Evolutionary conservation across 2,888 invertebrate genomes (phyloP).

Genomic region (Nomada ferruginata): DNA sequence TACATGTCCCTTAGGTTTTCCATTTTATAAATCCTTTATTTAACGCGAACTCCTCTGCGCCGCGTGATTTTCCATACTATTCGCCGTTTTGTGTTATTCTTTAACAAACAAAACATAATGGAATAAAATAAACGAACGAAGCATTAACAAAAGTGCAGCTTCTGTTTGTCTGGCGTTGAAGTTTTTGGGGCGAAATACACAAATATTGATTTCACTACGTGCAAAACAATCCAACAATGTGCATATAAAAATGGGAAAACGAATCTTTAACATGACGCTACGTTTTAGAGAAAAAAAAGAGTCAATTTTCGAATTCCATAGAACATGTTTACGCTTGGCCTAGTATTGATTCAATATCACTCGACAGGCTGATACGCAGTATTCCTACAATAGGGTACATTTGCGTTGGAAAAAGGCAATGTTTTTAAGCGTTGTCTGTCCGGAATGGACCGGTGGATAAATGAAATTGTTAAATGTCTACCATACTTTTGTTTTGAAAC

Average conservation of each 20-base stretch:
- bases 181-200: not conserved
- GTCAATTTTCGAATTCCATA: not conserved
- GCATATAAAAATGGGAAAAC: not conserved
- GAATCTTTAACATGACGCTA: not conserved
- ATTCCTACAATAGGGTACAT: not conserved
- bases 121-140: not conserved
- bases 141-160: not conserved
- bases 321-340: not conserved
- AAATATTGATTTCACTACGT: too few relatives aligned
- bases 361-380: not conserved
- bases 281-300: not conserved
- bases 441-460: too few relatives aligned
- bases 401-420: too few relatives aligned
- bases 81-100: too few relatives aligned
- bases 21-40: not conserved
- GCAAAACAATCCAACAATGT: not conserved
- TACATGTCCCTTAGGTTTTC: conserved; percentile 8
- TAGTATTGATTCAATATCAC: not conserved
- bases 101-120: too few relatives aligned
- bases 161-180: not conserved
- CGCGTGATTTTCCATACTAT: too few relatives aligned
- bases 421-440: too few relatives aligned
- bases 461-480: too few relatives aligned
- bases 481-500: too few relatives aligned
- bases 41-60: too few relatives aligned